Evolutionary conservation across 2,888 invertebrate genomes (phyloP).

Genomic region (Ophion costatus): DNA sequence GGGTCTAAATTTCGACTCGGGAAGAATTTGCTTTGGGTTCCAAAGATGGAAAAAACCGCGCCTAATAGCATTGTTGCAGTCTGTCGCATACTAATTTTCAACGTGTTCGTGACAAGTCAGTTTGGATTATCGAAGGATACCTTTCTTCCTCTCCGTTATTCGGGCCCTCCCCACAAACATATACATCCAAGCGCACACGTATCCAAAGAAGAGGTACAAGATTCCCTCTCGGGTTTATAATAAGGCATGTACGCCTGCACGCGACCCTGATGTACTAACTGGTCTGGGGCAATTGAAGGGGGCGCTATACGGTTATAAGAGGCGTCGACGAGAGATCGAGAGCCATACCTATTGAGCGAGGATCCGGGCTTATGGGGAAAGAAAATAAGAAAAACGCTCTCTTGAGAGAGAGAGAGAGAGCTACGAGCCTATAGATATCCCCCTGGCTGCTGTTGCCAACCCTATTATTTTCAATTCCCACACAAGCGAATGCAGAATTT

Average conservation of each 20-base stretch:
- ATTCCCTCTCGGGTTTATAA: slow-evolving; percentile 49
- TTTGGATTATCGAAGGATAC: slow-evolving; percentile 46
- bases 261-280: slow-evolving; percentile 61
- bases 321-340: slow-evolving; percentile 61
- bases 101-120: slow-evolving; percentile 41
- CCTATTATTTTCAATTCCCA: slow-evolving; percentile 69
- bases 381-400: slow-evolving; percentile 8
- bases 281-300: slow-evolving; percentile 59
- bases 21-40: neutral
- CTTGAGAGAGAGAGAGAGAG: slow-evolving; percentile 20
- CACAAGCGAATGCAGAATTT: slow-evolving; percentile 60
- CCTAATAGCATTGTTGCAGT: neutral
- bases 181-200: neutral
- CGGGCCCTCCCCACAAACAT: neutral
- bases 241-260: slow-evolving; percentile 54
- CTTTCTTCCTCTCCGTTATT: neutral
- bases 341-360: slow-evolving; percentile 27
- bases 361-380: slow-evolving; percentile 45
- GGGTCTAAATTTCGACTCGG: too few species aligned
- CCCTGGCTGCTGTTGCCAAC: slow-evolving; percentile 57
- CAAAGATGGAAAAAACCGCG: too few species aligned
- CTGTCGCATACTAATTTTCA: neutral
- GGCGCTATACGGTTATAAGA: slow-evolving; percentile 55
- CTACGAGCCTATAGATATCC: slow-evolving; percentile 33
- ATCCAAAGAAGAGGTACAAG: slow-evolving; percentile 16